Evolutionary conservation across 2,797 vertebrate species (phyloP), one percentile per base, ranked within the genome.

Genomic region (Geotria australis): DNA sequence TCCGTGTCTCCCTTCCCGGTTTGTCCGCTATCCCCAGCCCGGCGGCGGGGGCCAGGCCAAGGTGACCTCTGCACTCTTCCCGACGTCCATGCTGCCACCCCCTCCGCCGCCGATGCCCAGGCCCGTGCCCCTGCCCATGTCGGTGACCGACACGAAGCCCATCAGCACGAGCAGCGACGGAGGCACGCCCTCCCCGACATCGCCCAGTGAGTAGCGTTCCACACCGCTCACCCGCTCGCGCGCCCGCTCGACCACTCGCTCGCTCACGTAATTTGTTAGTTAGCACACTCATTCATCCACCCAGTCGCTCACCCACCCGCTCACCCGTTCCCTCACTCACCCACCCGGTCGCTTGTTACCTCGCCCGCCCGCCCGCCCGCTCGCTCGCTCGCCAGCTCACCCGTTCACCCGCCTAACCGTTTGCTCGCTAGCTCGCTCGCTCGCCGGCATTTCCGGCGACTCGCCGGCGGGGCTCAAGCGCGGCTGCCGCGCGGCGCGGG

Each of bases 51-150:
- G 81, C 78, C 84, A 85, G 79, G 81, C 79, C 79, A 89, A 89
- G 81, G 80, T 85, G 77, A 77, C 81, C 72, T 76, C 81, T 77
- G 83, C 84, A 77, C 85, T 86, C 83, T 80, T 86, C 49, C 49
- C 49, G 49, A 53, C 49, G 49, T 53, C 49, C 12, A 53, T 53
- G 49, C 49, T 53, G 78, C 79, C 86, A 77, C 80, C 82, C 70
- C 83, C 83, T 68, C 82, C 83, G 70, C 81, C 83, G 77, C 83
- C 83, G 71, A 80, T 91, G 79, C 83, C 85, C 76, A 81, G 84
- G 72, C 85, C 83, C 72, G 78, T 93, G 78, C 85, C 85, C 78
- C 81, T 91, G 76, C 79, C 85, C 73, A 80, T 84, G 75, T 79
- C 85, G 73, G 80, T 84, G 75, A 73, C 81, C 76, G 84, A 91